Evolutionary conservation across 2,888 invertebrate genomes (phyloP), one percentile per base, ranked within the genome.

Genomic region (Stegophylla sp.): DNA sequence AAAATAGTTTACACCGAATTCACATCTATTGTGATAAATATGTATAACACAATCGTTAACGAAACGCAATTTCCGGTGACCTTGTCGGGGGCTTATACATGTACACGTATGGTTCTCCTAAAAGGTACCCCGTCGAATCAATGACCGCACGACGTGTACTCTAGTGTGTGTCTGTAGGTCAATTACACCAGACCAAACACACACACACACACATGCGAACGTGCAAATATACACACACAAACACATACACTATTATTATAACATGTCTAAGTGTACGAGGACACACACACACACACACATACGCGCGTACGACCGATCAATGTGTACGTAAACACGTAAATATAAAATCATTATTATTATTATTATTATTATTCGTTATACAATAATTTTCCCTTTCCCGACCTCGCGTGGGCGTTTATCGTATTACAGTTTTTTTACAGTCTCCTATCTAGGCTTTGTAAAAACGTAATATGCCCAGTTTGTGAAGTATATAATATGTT

Each of bases 111-210:
- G 26, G 34, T 59, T 2, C 66, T 67, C 79, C 79, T 71, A 61
- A 61, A 69, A 71, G 79, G 79, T 79, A 79, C 79, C 79, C 71
- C 79, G 79, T 23, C 69, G 79, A 61, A 79, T 79, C 79, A 71
- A 69, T 51, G 79, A 79, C 79, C 79, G 79, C 61, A 48, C 43
- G 26, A 53, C 45, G 28, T n/a, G n/a, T 59, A 53, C 53, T 48
- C 59, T 45, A 34, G 79, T 71, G 69, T 79, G 71, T 79, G 79
- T 79, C 69, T 79, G 69, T 79, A 79, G 79, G 79, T 79, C 79
- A 79, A 79, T 79, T 79, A 79, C 79, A 79, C 69, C 61, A 71
- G 79, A 71, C 79, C 13, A 67, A 43, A 59, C 56, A 77, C 67
- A 23, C 66, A 17, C 48, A 23, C 41, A 17, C 51, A 53, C 64